These are phyloP conservation scores for Sebastes miniatus DNA, from an alignment of 2,797 vertebrate species.

Conservation along the genomic window DNA sequence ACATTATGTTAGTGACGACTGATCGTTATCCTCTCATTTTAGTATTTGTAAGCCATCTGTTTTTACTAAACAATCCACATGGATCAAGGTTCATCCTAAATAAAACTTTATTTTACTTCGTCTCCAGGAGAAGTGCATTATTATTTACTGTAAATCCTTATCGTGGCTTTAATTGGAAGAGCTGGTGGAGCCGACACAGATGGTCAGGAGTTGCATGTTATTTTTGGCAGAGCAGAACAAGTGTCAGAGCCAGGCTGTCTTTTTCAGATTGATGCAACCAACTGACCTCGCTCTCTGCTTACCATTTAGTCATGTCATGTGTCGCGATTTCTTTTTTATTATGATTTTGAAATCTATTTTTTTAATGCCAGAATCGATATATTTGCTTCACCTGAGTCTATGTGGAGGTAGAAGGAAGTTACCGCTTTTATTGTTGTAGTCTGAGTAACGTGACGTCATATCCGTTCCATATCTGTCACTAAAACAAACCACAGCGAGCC, in stretches of 20 bases:
- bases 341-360: too few relatives aligned
- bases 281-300: not conserved
- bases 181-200: conserved; percentile 44
- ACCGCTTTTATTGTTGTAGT: too few relatives aligned
- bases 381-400: too few relatives aligned
- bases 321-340: too few relatives aligned
- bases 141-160: conserved; percentile 14
- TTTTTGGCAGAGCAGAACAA: conserved; percentile 47
- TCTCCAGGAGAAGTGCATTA: not conserved
- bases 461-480: too few relatives aligned
- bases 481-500: too few relatives aligned
- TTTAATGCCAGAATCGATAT: too few relatives aligned
- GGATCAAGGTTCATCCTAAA: not conserved
- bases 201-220: conserved; percentile 51
- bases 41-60: not conserved
- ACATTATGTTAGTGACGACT: not conserved
- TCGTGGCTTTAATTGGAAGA: conserved; percentile 11
- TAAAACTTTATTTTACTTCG: not conserved
- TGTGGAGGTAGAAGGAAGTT: too few relatives aligned
- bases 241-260: conserved; percentile 33
- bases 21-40: not conserved
- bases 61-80: not conserved
- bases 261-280: conserved; percentile 19
- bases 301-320: not conserved
- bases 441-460: too few relatives aligned